phyloP scores from a whole-genome alignment of 2,888 invertebrate genomes.

The Agrilus mali region DNA sequence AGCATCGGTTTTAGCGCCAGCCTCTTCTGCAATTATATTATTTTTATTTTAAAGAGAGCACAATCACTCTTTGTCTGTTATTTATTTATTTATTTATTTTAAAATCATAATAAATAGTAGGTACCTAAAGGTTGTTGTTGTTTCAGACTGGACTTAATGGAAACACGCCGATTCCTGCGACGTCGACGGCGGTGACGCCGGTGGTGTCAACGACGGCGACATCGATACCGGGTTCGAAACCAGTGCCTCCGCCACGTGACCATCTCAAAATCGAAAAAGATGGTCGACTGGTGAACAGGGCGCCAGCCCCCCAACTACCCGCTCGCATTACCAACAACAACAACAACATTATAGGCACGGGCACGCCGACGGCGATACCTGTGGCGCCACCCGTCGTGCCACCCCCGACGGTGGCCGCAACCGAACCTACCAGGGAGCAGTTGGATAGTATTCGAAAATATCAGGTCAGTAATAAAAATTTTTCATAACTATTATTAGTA shows the following conservation, averaged over 20 bases:
- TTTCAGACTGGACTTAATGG: conserved; percentile 28
- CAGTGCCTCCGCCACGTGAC: conserved; percentile 52
- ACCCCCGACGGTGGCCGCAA: conserved; percentile 37
- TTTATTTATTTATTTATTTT: too few relatives aligned
- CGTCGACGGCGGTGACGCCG: conserved; percentile 34
- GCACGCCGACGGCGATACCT: conserved; percentile 12
- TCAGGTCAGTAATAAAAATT: conserved; percentile 49
- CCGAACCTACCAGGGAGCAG: conserved; percentile 71
- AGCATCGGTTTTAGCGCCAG: too few relatives aligned
- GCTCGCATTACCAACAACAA: conserved; percentile 45
- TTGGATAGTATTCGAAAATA: conserved; percentile 86
- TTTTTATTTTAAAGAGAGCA: too few relatives aligned
- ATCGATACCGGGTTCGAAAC: conserved; percentile 24
- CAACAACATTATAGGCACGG: conserved; percentile 25
- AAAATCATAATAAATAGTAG: neutral
- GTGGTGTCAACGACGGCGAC: conserved; percentile 32
- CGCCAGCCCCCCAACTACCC: conserved; percentile 56
- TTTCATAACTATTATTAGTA: too few relatives aligned
- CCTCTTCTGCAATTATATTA: too few relatives aligned
- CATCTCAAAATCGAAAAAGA: conserved; percentile 50
- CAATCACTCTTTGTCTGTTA: too few relatives aligned
- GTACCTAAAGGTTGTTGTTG: conserved; percentile 4
- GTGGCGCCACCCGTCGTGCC: conserved; percentile 20
- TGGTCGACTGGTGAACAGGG: conserved; percentile 46
- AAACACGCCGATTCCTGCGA: conserved; percentile 22